Evolutionary conservation across 2,888 invertebrate genomes (phyloP), one percentile per base, ranked within the genome.

Genomic region (Branchinecta sandiegonensis): DNA sequence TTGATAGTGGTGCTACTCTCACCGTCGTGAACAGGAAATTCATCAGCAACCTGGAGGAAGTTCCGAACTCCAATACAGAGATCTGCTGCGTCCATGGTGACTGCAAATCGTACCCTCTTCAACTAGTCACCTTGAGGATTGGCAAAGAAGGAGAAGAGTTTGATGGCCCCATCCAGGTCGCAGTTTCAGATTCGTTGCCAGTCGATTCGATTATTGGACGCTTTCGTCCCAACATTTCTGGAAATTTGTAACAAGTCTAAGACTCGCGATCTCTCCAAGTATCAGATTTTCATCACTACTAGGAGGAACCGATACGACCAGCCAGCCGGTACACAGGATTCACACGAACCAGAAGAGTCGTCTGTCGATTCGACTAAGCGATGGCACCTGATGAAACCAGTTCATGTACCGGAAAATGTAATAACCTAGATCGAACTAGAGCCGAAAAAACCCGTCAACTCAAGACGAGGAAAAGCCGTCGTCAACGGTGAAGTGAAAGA

Each of bases 1-100:
- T 56, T 17, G 56, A 56, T 17, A 56, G 56, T 8, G 56, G 13
- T 56, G 56, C 56, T 4, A 56, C 56, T 17, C 56, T 56, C n/a
- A n/a, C n/a, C 6, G 14, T 56, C 56, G 14, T 56, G 14, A 13
- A 56, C 17, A 6, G 8, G 56, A 56, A 56, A 8, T 56, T n/a
- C 17, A 56, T 56, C 5, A n/a, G n/a, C n/a, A 17, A 56, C 6
- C 6, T 37, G 6, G 14, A 56, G 13, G 13, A 17, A n/a, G 13
- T 56, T 17, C 56, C 56, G 4, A n/a, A 13, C 6, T n/a, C 13
- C n/a, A 56, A 56, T 6, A 56, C 56, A n/a, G 56, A 56, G 8
- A 17, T 56, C 17, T 56, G 56, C 56, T 56, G 56, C 6, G 56
- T 56, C 56, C 56, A 56, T 56, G 56, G 56, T 13, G 56, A 56